Evolutionary conservation across 2,113 vertebrate species (phyloP).

Genomic region (Ammodytes marinus): DNA sequence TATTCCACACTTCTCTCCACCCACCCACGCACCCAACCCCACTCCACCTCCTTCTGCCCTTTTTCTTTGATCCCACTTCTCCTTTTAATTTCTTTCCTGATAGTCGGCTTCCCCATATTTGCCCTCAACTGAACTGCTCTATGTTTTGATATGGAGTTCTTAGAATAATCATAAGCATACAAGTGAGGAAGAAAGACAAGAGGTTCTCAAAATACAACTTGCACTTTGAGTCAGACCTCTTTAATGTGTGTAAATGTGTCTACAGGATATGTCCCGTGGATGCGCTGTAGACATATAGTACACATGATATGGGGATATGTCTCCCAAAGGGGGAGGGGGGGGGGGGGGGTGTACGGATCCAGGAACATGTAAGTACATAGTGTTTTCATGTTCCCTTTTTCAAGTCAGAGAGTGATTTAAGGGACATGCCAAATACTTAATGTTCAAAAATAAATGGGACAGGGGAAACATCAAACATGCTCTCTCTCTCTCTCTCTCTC

Average conservation of each 20-base stretch:
- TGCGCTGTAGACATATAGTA: neutral
- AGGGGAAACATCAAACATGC: constrained; percentile 58
- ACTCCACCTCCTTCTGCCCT: constrained; percentile 21
- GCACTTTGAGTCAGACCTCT: neutral
- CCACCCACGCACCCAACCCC: neutral
- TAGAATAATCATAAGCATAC: neutral
- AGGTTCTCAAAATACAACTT: neutral
- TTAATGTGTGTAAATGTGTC: constrained; percentile 9
- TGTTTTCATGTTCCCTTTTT: constrained; percentile 41
- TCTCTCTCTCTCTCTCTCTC: constrained; percentile 2
- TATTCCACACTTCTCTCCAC: constrained; percentile 22
- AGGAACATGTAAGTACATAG: constrained; percentile 23
- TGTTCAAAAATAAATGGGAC: constrained; percentile 7
- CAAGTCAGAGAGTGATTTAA: constrained; percentile 54
- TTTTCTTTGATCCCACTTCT: constrained; percentile 34
- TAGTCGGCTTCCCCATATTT: constrained; percentile 22
- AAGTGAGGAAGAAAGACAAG: neutral
- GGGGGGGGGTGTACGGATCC: neutral
- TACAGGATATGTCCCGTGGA: constrained; percentile 1
- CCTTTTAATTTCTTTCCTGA: constrained; percentile 33
- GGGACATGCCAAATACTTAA: constrained; percentile 26
- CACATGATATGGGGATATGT: neutral
- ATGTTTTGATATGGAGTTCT: neutral
- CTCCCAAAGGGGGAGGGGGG: neutral
- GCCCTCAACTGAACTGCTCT: neutral